Percentiles rank a stretch among this genome's conserved stretches.
These are phyloP conservation scores for Poecilia gillii DNA, from an alignment of 2,797 vertebrate species.

Conservation along the genomic window DNA sequence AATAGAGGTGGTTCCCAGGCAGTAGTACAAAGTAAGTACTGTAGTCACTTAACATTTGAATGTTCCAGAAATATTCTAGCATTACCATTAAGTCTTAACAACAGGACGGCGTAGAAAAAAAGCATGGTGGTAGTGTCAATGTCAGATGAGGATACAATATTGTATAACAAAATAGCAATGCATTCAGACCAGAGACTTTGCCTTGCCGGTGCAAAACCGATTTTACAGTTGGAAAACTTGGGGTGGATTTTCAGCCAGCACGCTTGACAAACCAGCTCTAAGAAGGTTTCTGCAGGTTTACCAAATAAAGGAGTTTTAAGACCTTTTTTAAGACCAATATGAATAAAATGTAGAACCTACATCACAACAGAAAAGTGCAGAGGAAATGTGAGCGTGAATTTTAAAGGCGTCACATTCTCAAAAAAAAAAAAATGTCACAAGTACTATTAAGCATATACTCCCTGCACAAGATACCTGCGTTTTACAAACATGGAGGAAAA, in stretches of 20 bases:
- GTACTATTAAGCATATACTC: too few species aligned
- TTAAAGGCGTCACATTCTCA: too few species aligned
- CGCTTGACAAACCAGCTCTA: constrained; percentile 5
- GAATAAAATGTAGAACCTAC: too few species aligned
- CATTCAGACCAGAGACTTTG: constrained; percentile 56
- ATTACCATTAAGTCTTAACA: constrained; percentile 78
- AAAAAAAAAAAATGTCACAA: too few species aligned
- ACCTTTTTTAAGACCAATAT: too few species aligned
- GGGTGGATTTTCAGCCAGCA: constrained; percentile 21
- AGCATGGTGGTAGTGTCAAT: constrained; percentile 52
- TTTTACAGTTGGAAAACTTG: constrained; percentile 30
- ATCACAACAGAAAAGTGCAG: too few species aligned
- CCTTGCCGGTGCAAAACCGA: constrained; percentile 57
- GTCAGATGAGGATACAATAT: constrained; percentile 70
- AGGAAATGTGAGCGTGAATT: too few species aligned
- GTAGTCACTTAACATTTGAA: constrained; percentile 35
- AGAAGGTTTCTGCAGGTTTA: too few species aligned
- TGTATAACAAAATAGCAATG: constrained; percentile 65
- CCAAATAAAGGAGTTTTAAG: too few species aligned
- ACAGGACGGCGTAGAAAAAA: constrained; percentile 73
- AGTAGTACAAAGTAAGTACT: constrained; percentile 19
- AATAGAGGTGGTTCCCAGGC: constrained; percentile 5
- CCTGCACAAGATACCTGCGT: too few species aligned
- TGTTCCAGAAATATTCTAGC: constrained; percentile 53
- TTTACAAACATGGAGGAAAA: too few species aligned